phyloP scores from a whole-genome alignment of 2,888 invertebrate genomes.

The Trachelus iudaicus region DNA sequence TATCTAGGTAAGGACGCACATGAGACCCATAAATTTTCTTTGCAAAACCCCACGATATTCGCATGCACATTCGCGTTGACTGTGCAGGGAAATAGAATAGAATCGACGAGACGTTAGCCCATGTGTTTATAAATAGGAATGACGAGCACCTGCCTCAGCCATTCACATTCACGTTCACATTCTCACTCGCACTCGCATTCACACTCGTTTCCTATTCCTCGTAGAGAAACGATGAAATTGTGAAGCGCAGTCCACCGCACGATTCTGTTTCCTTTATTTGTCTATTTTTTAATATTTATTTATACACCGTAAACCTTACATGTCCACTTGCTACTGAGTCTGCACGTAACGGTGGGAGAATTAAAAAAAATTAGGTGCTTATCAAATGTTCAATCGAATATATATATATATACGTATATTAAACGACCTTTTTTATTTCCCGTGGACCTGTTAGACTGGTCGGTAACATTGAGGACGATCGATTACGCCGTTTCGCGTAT shows the following conservation, averaged over 20 bases:
- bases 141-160: slow-evolving; percentile 59
- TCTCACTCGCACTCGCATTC: slow-evolving; percentile 46
- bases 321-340: not conserved
- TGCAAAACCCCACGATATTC: slow-evolving; percentile 28
- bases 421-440: not conserved
- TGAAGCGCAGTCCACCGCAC: not conserved
- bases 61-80: slow-evolving; percentile 19
- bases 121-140: slow-evolving; percentile 55
- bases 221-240: not conserved
- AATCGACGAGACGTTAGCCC: slow-evolving; percentile 30
- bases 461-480: not conserved
- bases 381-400: not conserved
- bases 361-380: not conserved
- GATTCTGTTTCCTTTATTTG: not conserved
- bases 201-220: not conserved
- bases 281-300: not conserved
- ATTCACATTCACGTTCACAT: slow-evolving; percentile 46
- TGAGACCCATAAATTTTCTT: not conserved
- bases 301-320: not conserved
- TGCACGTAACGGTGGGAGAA: not conserved
- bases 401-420: not conserved
- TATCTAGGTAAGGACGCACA: not conserved
- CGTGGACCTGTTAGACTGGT: not conserved
- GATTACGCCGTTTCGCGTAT: not conserved
- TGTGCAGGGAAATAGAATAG: slow-evolving; percentile 41